phyloP scores from a whole-genome alignment of 37 sponge, comb jelly and placozoan genomes.

The Chondrilla cf. caribensis region DNA sequence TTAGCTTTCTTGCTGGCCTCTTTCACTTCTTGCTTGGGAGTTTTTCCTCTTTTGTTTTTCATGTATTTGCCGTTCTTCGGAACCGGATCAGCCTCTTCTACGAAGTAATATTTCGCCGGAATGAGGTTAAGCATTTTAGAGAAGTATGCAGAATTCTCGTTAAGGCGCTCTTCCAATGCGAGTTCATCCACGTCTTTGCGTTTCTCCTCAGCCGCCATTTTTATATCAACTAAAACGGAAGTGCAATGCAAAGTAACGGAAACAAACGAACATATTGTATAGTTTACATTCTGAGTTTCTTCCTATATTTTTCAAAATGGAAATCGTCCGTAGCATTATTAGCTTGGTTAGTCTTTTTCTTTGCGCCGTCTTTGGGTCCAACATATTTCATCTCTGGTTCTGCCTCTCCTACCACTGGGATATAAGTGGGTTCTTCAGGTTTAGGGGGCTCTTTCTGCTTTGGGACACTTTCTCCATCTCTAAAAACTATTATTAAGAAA shows the following conservation, averaged over 20 bases:
- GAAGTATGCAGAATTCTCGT: slow-evolving; percentile 48
- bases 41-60: slow-evolving; percentile 37
- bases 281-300: slow-evolving; percentile 45
- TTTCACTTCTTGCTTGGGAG: slow-evolving; percentile 40
- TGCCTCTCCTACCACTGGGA: slow-evolving; percentile 76
- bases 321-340: slow-evolving; percentile 86
- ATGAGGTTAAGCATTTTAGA: slow-evolving; percentile 61
- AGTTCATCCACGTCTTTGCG: background rate
- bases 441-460: slow-evolving; percentile 3
- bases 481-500: slow-evolving; percentile 69
- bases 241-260: background rate
- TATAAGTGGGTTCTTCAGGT: slow-evolving; percentile 27
- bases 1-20: slow-evolving; percentile 66
- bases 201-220: background rate
- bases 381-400: slow-evolving; percentile 54
- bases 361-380: background rate
- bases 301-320: slow-evolving; percentile 88
- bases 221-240: background rate
- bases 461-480: slow-evolving; percentile 24
- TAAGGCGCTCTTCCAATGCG: slow-evolving; percentile 14
- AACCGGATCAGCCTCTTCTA: slow-evolving; percentile 20
- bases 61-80: slow-evolving; percentile 41
- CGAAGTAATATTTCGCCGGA: slow-evolving; percentile 42
- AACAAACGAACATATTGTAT: background rate
- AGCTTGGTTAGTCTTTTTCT: slow-evolving; percentile 45